Evolutionary conservation across 2,888 invertebrate genomes (phyloP).

Genomic region (Deilephila porcellus): DNA sequence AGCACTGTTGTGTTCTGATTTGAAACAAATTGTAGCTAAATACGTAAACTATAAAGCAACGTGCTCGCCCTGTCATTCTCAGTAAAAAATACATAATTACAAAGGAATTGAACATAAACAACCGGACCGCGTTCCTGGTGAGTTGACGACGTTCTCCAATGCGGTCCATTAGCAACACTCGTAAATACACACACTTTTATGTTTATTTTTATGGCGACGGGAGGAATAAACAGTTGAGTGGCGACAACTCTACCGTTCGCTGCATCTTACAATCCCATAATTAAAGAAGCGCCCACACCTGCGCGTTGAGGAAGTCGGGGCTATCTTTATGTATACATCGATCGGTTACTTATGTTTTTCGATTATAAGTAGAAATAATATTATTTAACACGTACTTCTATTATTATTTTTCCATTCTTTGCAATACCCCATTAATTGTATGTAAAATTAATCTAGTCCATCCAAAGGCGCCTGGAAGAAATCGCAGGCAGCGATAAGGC

Average conservation of each 20-base stretch:
- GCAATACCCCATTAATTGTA: too few relatives aligned
- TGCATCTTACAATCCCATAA: constrained; percentile 24
- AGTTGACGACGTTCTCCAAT: constrained; percentile 27
- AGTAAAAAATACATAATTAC: neutral
- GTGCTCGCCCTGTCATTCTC: too few relatives aligned
- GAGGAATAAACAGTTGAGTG: constrained; percentile 28
- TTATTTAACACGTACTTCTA: too few relatives aligned
- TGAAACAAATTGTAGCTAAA: too few relatives aligned
- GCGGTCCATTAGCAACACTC: constrained; percentile 28
- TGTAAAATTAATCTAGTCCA: too few relatives aligned
- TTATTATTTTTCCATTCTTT: too few relatives aligned
- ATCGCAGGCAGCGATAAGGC: too few relatives aligned
- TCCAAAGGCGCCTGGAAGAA: too few relatives aligned
- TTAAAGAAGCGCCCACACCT: constrained; percentile 37
- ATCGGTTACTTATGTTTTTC: neutral
- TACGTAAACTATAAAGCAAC: too few relatives aligned
- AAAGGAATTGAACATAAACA: constrained; percentile 22
- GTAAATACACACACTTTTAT: constrained; percentile 28
- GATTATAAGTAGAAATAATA: too few relatives aligned
- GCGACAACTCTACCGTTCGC: constrained; percentile 26
- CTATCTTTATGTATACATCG: constrained; percentile 5
- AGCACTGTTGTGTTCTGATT: too few relatives aligned
- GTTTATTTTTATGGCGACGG: constrained; percentile 31
- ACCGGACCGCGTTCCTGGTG: neutral
- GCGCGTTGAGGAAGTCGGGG: neutral